Conservation (phyloP, 2,797 vertebrate species). For the Peromyscus aztecus region DNA sequence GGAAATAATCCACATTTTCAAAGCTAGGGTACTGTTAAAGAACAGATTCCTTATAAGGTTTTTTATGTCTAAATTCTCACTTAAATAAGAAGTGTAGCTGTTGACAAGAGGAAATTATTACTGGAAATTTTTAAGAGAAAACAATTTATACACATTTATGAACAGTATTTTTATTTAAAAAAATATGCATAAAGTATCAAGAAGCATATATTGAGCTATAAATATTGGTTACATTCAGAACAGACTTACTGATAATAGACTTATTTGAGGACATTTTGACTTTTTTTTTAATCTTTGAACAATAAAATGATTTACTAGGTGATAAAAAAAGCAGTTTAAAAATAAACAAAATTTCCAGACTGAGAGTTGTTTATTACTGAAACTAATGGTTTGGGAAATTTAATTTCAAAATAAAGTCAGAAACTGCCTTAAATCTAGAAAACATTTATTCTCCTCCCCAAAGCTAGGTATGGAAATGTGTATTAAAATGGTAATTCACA, state of each 20-base stretch:
- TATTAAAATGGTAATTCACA: conserved; percentile 55
- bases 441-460: not conserved
- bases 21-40: not conserved
- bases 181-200: not conserved
- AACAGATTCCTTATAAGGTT: not conserved
- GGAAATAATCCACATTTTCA: not conserved
- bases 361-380: conserved; percentile 56
- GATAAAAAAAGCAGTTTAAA: conserved; percentile 64
- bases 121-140: not conserved
- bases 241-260: not conserved
- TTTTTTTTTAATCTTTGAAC: not conserved
- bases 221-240: not conserved
- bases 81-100: not conserved
- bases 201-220: not conserved
- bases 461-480: not conserved
- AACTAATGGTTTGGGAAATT: conserved; percentile 45
- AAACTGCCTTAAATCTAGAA: conserved; percentile 10
- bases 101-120: not conserved
- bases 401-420: conserved; percentile 62
- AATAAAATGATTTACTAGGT: conserved; percentile 61
- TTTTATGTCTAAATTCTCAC: not conserved
- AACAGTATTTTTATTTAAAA: conserved; percentile 17
- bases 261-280: not conserved
- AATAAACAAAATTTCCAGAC: conserved; percentile 50
- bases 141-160: not conserved